Base-by-base conservation (phyloP, 2,113 vertebrate species). In the Ptilorrhoa leucosticta region DNA sequence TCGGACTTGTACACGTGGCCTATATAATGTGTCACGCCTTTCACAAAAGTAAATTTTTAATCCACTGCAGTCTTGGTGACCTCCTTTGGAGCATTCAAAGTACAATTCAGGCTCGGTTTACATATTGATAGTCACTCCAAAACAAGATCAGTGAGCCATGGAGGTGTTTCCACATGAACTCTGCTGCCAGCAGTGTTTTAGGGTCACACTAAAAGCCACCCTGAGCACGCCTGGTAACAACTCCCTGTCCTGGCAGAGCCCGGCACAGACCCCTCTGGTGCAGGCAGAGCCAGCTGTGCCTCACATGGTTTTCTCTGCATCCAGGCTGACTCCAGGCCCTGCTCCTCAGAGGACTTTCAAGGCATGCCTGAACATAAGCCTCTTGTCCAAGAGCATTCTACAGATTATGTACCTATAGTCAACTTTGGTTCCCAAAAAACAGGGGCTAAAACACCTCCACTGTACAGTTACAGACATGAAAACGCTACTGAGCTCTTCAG, bases 71-170 rank as follows among this genome's bases (percentile, higher is more conserved):
- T 90, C 84, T 95, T n/a, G 53, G 65, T 96, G 90, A 95, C 75
- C 81, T 96, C 68, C 79, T 97, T n/a, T 89, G 42, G 39, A 89
- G 83, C 81, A 83, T 79, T 96, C 94, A 87, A 97, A 96, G 91
- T 96, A 66, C 95, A 94, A 63, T n/a, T 48, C 76, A 72, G 90
- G 24, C 13, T 83, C 50, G 58, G 91, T 88, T 97, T 97, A 97
- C 58, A 93, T 79, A 96, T 95, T 97, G 94, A 89, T 65, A 95
- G 94, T 58, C 86, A 51, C 66, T 89, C 45, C 65, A 92, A 69
- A 90, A 27, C 30, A 70, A 35, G 64, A 72, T 39, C 68, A 92
- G 44, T 87, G 75, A 93, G 47, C 91, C 51, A 26, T 75, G 66
- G 86, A 94, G 71, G 58, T 53, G 80, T 92, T 89, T 82, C 61